Base-by-base conservation (phyloP, 2,797 vertebrate genomes). In the Orientallactaga sibirica region DNA sequence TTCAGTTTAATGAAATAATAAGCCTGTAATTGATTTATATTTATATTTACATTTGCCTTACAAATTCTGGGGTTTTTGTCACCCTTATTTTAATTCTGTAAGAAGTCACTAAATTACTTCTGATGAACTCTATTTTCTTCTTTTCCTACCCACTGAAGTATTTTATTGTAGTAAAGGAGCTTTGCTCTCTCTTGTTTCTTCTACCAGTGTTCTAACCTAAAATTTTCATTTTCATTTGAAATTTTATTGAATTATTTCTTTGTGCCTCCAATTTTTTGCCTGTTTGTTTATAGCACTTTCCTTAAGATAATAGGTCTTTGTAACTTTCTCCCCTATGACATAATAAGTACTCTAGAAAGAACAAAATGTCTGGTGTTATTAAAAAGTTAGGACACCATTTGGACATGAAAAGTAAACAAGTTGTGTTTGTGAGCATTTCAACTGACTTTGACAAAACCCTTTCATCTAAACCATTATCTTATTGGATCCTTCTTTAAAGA, bases 1-100 rank as follows among this genome's bases (percentile, higher is more conserved):
- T 97, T 96, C 95, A 83, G 77, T 98, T 98, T 98, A 98, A 98
- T 98, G 98, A 98, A 98, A 98, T 98, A 98, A 98, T 98, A 98
- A 98, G 96, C 94, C 92, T 93, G 98, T 98, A 98, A 98, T 98
- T 98, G 97, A 97, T 98, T 98, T 97, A 98, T 98, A 98, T 98
- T 98, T 98, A 98, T 98, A 98, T 98, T 98, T 98, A 97, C 97
- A 95, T 92, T 86, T 94, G 96, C 96, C 97, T 98, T 97, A 96
- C 96, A 96, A 97, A 97, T 97, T 97, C 96, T 94, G 70, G 71
- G 91, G 95, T 97, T 97, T 94, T 97, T 97, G 78, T 96, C 94
- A 68, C 92, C 95, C 96, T 97, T 86, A 97, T 95, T 85, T 92
- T 88, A 95, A 94, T 85, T 96, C 80, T 48, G 88, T 96, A 86